Conservation (phyloP, 2,797 vertebrate genomes). For the Siniperca undulata region DNA sequence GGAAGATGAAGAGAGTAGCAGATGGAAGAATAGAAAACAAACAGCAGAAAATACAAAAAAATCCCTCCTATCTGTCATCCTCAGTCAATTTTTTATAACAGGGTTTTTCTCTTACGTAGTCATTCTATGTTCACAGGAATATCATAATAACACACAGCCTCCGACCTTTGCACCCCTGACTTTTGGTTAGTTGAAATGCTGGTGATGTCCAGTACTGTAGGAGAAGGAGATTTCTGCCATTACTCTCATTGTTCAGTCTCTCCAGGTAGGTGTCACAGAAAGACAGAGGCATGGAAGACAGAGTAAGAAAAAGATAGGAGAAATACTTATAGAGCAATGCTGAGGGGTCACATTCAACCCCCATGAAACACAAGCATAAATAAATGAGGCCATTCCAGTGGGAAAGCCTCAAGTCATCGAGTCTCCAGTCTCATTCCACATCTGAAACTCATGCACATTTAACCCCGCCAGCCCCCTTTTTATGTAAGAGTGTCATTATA, state of each 20-base stretch:
- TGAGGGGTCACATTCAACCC: conserved; percentile 38
- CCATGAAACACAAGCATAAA: conserved; percentile 45
- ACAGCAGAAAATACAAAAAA: conserved; percentile 13
- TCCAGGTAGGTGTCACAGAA: conserved; percentile 7
- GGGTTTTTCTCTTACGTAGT: background rate
- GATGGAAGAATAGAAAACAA: conserved; percentile 17
- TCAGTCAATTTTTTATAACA: background rate
- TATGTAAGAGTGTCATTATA: conserved; percentile 34
- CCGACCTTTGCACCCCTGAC: conserved; percentile 27
- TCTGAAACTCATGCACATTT: conserved; percentile 58
- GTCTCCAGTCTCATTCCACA: conserved; percentile 55
- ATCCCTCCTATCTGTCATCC: conserved; percentile 2
- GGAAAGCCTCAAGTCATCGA: conserved; percentile 24
- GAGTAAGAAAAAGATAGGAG: conserved; percentile 1
- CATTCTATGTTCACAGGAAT: background rate
- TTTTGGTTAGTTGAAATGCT: conserved; percentile 3
- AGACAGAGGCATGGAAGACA: conserved; percentile 11
- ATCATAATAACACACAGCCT: background rate
- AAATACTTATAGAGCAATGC: conserved; percentile 5
- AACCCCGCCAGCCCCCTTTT: conserved; percentile 44
- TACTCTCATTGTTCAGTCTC: conserved; percentile 15
- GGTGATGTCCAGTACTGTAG: background rate
- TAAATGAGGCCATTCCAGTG: conserved; percentile 50
- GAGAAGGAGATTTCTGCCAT: conserved; percentile 5
- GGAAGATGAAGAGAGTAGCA: conserved; percentile 16